These are phyloP conservation scores for Hirtodrosophila duncani DNA, from an alignment of 2,888 invertebrate species.

Conservation along the genomic window DNA sequence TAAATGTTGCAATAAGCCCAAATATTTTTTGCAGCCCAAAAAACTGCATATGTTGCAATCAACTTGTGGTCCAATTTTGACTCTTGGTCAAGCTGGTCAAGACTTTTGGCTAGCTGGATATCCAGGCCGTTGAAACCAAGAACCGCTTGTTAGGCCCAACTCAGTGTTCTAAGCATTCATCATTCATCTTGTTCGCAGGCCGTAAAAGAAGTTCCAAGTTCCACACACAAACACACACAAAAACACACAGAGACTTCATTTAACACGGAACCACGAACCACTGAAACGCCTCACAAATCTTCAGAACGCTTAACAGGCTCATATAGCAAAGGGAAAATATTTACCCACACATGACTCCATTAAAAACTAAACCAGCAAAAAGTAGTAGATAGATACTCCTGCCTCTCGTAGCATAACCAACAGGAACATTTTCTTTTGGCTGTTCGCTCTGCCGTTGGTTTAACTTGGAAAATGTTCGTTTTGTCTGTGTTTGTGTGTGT, in stretches of 20 bases:
- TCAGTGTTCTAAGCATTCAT: slow-evolving; percentile 5
- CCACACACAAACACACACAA: slow-evolving; percentile 8
- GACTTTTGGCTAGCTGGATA: not conserved
- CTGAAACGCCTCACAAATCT: slow-evolving; percentile 20
- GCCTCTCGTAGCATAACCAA: slow-evolving; percentile 26
- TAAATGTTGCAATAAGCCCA: too few relatives aligned
- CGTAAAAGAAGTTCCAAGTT: slow-evolving; percentile 12
- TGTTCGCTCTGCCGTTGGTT: slow-evolving; percentile 4
- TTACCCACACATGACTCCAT: slow-evolving; percentile 35
- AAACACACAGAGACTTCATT: slow-evolving; percentile 16
- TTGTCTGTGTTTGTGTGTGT: not conserved
- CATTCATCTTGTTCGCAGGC: slow-evolving; percentile 8
- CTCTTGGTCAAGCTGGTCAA: not conserved
- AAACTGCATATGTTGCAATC: slow-evolving; percentile 1
- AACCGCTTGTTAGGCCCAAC: slow-evolving; percentile 31
- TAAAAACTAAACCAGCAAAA: slow-evolving; percentile 40
- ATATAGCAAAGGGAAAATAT: slow-evolving; percentile 21
- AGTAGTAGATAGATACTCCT: slow-evolving; percentile 15
- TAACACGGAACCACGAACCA: too few relatives aligned
- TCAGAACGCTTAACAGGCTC: too few relatives aligned
- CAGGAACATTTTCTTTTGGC: slow-evolving; percentile 27
- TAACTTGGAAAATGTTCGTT: slow-evolving; percentile 25
- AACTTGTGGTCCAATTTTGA: slow-evolving; percentile 2
- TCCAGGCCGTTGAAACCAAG: slow-evolving; percentile 9
- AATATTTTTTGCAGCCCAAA: too few relatives aligned